phyloP scores from a whole-genome alignment of 2,888 invertebrate genomes.

The Melangyna quadrimaculata region DNA sequence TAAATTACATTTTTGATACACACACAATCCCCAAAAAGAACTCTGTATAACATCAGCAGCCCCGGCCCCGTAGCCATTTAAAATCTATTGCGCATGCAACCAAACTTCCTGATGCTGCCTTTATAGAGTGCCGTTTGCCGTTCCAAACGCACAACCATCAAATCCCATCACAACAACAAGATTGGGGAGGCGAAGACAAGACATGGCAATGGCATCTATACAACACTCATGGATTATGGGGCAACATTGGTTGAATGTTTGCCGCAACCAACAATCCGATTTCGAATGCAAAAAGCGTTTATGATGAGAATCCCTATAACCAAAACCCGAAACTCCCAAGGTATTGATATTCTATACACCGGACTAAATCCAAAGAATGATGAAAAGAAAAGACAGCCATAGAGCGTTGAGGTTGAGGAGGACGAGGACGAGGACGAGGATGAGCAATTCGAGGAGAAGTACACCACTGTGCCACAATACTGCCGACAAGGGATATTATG shows the following conservation, averaged over 20 bases:
- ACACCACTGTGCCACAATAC: background rate
- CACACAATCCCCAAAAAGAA: background rate
- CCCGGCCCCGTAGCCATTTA: too few relatives aligned
- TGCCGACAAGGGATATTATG: conserved; percentile 62
- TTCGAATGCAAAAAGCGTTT: conserved; percentile 66
- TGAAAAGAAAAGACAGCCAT: conserved; percentile 48
- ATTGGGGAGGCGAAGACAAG: background rate
- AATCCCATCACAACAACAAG: conserved; percentile 5
- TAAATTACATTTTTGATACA: conserved; percentile 28
- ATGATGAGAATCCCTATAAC: conserved; percentile 36
- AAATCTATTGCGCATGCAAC: conserved; percentile 30
- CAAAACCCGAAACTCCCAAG: conserved; percentile 53
- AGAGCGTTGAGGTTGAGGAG: conserved; percentile 39
- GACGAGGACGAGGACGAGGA: conserved; percentile 7
- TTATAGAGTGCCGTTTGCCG: background rate
- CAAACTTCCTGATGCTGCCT: conserved; percentile 19
- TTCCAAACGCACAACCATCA: background rate
- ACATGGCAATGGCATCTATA: background rate
- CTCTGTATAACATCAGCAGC: background rate
- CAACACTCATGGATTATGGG: background rate
- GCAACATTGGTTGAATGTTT: conserved; percentile 20
- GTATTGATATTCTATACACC: conserved; percentile 68
- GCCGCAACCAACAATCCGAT: conserved; percentile 32
- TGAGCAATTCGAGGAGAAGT: conserved; percentile 20
- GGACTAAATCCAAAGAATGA: conserved; percentile 52